Percentiles rank a stretch among this genome's conserved stretches.
Conservation (phyloP, 1,140 invertebrate genomes). For the Drosophila nebulosa region DNA sequence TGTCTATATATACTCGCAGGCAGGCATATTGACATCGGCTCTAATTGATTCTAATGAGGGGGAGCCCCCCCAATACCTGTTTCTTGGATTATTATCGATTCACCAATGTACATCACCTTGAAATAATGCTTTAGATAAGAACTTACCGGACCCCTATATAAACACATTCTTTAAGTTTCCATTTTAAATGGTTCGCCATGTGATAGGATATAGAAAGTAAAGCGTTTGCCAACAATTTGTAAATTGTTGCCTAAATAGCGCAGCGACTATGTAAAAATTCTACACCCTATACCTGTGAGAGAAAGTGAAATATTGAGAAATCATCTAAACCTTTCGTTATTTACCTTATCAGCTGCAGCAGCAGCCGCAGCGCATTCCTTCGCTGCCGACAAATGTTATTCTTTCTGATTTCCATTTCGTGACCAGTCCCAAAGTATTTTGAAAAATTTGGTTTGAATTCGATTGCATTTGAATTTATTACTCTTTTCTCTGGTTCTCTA, state of each 20-base stretch:
- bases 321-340: background rate
- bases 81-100: no score
- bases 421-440: background rate
- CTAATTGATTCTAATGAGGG: no score
- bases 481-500: background rate
- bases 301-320: conserved; percentile 35
- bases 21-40: background rate
- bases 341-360: conserved; percentile 25
- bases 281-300: conserved; percentile 4
- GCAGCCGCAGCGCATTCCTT: conserved; percentile 22
- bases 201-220: background rate
- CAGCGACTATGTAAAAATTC: conserved; percentile 22
- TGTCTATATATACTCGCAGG: background rate
- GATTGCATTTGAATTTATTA: background rate
- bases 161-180: no score
- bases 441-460: background rate
- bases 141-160: background rate
- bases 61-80: no score
- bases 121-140: no score
- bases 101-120: no score
- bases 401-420: conserved; percentile 45
- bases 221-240: conserved; percentile 33
- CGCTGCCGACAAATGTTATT: conserved; percentile 9
- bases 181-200: background rate
- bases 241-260: conserved; percentile 42